These are phyloP conservation scores for Cremastinae sp. DNA, from an alignment of 2,888 invertebrate species.

Conservation along the genomic window DNA sequence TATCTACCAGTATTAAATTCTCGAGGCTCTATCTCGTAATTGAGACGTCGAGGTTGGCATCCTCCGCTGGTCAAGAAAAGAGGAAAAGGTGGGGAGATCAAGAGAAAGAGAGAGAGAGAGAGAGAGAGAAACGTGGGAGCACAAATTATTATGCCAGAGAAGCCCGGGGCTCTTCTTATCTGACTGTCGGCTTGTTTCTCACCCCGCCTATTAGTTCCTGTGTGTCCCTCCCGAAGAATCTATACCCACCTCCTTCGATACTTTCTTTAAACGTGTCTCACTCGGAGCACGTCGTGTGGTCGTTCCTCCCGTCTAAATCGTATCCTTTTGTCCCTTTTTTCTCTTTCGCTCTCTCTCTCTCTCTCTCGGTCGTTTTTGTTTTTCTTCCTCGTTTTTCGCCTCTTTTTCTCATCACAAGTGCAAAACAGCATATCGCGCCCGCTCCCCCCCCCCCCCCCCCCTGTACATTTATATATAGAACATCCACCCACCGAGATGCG, in stretches of 20 bases:
- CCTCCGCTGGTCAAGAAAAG: constrained; percentile 29
- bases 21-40: constrained; percentile 58
- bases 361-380: background rate
- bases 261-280: constrained; percentile 49
- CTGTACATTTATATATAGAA: constrained; percentile 18
- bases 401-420: constrained; percentile 6
- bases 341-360: constrained; percentile 4
- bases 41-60: constrained; percentile 63
- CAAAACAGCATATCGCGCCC: constrained; percentile 31
- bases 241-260: constrained; percentile 61
- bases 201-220: constrained; percentile 76
- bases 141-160: constrained; percentile 74
- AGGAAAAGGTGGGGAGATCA: constrained; percentile 33
- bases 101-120: constrained; percentile 49
- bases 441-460: background rate
- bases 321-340: constrained; percentile 13
- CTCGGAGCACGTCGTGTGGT: constrained; percentile 42
- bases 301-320: constrained; percentile 41
- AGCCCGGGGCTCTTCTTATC: constrained; percentile 72
- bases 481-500: constrained; percentile 52
- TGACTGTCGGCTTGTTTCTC: constrained; percentile 75
- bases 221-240: constrained; percentile 72
- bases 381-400: no score
- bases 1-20: background rate
- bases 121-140: constrained; percentile 48